phyloP scores from a whole-genome alignment of 2,113 vertebrate species.

The Hyperopisus bebe region DNA sequence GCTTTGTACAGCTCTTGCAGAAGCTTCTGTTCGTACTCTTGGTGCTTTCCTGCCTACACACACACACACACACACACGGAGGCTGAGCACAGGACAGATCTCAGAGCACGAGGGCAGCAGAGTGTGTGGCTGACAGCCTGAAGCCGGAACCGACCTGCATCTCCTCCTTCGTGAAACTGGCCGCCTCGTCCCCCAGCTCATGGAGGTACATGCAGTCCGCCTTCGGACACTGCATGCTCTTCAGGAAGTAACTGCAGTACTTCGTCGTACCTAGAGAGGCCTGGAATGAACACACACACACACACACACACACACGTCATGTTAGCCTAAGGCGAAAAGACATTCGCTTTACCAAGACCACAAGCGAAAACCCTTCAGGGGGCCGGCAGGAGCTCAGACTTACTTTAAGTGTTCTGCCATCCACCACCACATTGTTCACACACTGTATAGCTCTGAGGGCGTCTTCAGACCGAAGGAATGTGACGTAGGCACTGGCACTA shows the following conservation, averaged over 20 bases:
- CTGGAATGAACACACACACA: constrained; percentile 47
- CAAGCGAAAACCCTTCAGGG: background rate
- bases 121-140: background rate
- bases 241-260: constrained; percentile 99
- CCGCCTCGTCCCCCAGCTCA: constrained; percentile 96
- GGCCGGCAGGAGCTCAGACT: background rate
- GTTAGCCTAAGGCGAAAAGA: background rate
- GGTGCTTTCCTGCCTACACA: constrained; percentile 89
- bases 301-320: background rate
- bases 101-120: background rate
- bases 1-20: constrained; percentile 98
- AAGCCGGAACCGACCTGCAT: constrained; percentile 76
- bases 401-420: constrained; percentile 98
- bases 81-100: background rate
- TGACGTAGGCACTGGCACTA: constrained; percentile 97
- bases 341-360: background rate
- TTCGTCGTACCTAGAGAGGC: constrained; percentile 99
- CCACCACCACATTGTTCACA: constrained; percentile 97
- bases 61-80: background rate
- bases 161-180: constrained; percentile 99
- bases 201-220: constrained; percentile 99
- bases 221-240: constrained; percentile 99
- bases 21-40: constrained; percentile 98
- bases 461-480: constrained; percentile 96
- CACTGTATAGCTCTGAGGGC: constrained; percentile 98